phyloP scores from a whole-genome alignment of 2,888 invertebrate species.

The Sarcophaga caerulescens region DNA sequence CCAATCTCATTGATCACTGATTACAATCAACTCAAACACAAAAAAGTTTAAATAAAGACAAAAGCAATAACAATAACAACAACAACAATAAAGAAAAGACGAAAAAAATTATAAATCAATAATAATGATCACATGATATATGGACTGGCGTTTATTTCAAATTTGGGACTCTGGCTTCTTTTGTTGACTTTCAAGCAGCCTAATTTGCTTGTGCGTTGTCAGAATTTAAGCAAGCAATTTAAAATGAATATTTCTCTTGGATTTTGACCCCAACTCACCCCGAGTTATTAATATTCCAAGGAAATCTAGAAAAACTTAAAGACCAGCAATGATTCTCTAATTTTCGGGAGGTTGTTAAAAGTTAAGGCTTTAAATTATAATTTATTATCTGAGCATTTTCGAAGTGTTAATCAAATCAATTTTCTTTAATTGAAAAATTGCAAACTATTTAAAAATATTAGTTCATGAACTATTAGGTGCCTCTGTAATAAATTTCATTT shows the following conservation, averaged over 20 bases:
- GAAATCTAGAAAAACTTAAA: not conserved
- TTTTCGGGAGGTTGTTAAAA: not conserved
- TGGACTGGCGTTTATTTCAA: slow-evolving; percentile 51
- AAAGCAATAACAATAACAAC: not conserved
- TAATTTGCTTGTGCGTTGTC: slow-evolving; percentile 14
- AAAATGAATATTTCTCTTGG: slow-evolving; percentile 19
- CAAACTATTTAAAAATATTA: too few relatives aligned
- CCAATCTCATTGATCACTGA: slow-evolving; percentile 62
- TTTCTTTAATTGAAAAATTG: too few relatives aligned
- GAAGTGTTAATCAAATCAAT: too few relatives aligned
- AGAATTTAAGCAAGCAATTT: slow-evolving; percentile 37
- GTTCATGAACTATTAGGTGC: too few relatives aligned
- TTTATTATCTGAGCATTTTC: too few relatives aligned
- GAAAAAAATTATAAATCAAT: slow-evolving; percentile 46
- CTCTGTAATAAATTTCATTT: too few relatives aligned
- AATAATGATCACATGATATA: slow-evolving; percentile 66
- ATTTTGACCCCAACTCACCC: slow-evolving; percentile 20
- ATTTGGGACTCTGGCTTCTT: not conserved
- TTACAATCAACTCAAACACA: slow-evolving; percentile 50
- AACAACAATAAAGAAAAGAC: not conserved
- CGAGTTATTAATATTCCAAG: slow-evolving; percentile 11
- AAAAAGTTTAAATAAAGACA: slow-evolving; percentile 1
- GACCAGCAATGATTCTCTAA: not conserved
- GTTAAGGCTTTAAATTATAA: not conserved
- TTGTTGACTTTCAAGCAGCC: slow-evolving; percentile 7